Evolutionary conservation across 2,888 invertebrate genomes (phyloP).

Genomic region (Hipparchia semele): DNA sequence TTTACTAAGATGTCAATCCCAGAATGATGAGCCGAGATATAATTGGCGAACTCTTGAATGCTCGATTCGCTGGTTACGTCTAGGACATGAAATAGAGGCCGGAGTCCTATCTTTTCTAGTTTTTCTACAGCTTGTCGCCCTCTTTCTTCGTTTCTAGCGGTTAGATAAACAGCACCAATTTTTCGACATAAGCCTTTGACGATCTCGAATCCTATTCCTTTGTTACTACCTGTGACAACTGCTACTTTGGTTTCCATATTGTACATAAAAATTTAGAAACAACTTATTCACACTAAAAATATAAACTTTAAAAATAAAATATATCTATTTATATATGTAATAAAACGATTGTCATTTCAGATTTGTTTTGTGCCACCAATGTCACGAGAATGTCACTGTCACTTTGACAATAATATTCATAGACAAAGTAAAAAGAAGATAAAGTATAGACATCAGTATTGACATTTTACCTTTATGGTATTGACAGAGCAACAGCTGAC

Average conservation of each 20-base stretch:
- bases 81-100: conserved; percentile 86
- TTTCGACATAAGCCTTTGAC: conserved; percentile 84
- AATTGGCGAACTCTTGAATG: conserved; percentile 82
- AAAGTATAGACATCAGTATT: too few species aligned
- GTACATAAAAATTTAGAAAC: conserved; percentile 63
- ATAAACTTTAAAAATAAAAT: conserved; percentile 64
- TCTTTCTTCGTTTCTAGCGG: conserved; percentile 85
- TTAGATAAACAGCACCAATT: conserved; percentile 88
- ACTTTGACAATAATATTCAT: background rate
- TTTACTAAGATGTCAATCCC: conserved; percentile 90
- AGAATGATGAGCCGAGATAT: conserved; percentile 84
- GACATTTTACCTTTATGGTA: too few species aligned
- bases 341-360: conserved; percentile 42
- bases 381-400: background rate
- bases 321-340: conserved; percentile 37
- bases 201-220: conserved; percentile 77
- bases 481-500: too few species aligned
- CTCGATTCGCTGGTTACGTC: conserved; percentile 86
- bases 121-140: conserved; percentile 85
- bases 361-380: background rate
- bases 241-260: conserved; percentile 82
- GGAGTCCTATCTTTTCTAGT: conserved; percentile 82
- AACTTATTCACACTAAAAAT: conserved; percentile 57
- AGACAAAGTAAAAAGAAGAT: too few species aligned
- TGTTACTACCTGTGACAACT: conserved; percentile 75